Conservation (phyloP, 2,113 vertebrate genomes). For the Archocentrus centrarchus region DNA sequence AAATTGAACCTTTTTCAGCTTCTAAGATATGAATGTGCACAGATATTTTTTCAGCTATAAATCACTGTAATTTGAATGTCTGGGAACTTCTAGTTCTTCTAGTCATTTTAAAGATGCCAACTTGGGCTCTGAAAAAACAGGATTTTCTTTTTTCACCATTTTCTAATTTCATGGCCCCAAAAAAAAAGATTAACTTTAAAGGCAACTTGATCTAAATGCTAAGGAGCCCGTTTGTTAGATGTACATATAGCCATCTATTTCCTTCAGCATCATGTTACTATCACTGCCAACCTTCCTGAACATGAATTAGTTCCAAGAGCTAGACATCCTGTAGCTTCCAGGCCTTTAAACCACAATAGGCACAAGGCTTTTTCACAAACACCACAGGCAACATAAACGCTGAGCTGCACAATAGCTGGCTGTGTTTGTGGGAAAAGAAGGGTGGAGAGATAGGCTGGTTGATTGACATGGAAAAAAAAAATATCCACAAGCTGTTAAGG, state of each 20-base stretch:
- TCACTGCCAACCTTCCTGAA: neutral
- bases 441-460: neutral
- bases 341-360: slow-evolving; percentile 7
- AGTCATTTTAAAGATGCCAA: no score
- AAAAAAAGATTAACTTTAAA: neutral
- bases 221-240: neutral
- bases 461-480: neutral
- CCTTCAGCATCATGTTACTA: neutral
- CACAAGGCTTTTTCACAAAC: slow-evolving; percentile 11
- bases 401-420: slow-evolving; percentile 28
- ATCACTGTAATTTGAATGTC: no score
- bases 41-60: no score
- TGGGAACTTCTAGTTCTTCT: no score
- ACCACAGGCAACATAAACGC: slow-evolving; percentile 32
- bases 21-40: no score
- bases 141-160: no score
- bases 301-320: slow-evolving; percentile 11
- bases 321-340: slow-evolving; percentile 22
- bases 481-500: neutral
- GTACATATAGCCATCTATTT: neutral
- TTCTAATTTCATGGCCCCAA: neutral
- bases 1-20: no score
- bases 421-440: slow-evolving; percentile 1
- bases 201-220: neutral
- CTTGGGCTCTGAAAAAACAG: no score